Conservation (phyloP, 2,797 vertebrate genomes). For the Chaetophractus vellerosus region DNA sequence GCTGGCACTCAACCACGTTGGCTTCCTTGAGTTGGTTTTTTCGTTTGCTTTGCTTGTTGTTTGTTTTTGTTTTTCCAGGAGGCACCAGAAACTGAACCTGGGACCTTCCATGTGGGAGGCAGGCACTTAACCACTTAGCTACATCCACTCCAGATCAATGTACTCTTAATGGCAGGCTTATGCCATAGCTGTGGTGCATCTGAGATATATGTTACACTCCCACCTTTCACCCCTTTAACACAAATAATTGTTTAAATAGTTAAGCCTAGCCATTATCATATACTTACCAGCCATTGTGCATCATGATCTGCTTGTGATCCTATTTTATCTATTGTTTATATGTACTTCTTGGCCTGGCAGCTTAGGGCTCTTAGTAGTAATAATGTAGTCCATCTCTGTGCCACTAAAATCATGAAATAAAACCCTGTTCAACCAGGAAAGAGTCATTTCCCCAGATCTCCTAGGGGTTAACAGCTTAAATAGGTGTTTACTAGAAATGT, state of each 20-base stretch:
- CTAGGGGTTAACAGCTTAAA: not conserved
- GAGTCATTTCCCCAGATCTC: not conserved
- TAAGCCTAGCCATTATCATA: not conserved
- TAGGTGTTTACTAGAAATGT: not conserved
- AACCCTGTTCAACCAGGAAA: not conserved
- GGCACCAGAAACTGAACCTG: too few species aligned
- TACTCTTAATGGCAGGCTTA: not conserved
- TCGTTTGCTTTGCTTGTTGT: too few species aligned
- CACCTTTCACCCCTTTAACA: conserved; percentile 20
- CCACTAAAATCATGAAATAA: not conserved
- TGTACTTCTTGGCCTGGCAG: not conserved
- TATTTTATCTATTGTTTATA: not conserved
- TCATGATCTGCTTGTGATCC: not conserved
- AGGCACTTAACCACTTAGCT: too few species aligned
- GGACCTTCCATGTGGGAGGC: too few species aligned
- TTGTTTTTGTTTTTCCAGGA: too few species aligned
- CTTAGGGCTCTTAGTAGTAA: not conserved
- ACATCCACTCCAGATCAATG: too few species aligned
- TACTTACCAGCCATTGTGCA: not conserved
- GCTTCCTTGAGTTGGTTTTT: too few species aligned
- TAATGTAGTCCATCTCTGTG: not conserved
- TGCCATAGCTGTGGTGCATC: not conserved
- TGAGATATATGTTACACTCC: not conserved
- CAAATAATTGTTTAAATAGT: conserved; percentile 59
- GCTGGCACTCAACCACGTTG: too few species aligned